Evolutionary conservation across 2,113 vertebrate species (phyloP), one percentile per base, ranked within the genome.

Genomic region (Melanocharis versteri): DNA sequence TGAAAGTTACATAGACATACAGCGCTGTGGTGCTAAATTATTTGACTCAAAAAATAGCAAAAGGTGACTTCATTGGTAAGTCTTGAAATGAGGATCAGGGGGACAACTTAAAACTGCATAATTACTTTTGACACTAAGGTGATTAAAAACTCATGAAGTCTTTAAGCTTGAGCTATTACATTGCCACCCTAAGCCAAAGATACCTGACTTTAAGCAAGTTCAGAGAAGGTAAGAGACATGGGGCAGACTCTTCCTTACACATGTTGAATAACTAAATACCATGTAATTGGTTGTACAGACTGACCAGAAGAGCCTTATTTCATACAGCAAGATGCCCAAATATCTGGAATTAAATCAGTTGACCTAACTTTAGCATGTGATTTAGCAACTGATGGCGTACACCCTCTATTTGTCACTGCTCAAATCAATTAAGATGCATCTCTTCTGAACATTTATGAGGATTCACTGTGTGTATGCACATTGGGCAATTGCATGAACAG

Each of bases 191-290:
- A 92, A 96, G 91, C 95, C 95, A 94, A 91, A 95, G 94, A 94
- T 85, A 93, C 94, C 70, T 93, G 94, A 82, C 92, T 97, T 96
- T 80, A 90, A 80, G 73, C 64, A 88, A 96, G 94, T 97, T 96
- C 96, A 97, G 94, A 58, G 84, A 87, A 96, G 95, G 89, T 95
- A 87, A 87, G 81, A 95, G 66, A 54, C 64, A 21, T 57, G 57
- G 42, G 87, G 13, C 66, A 85, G 65, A 68, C 26, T 78, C 37
- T 90, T 97, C 47, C 65, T 93, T 56, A 72, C 14, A 19, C 28
- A 31, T 9, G 11, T 72, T 72, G 31, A 72, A 27, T 94, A 69
- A 37, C 69, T 79, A 79, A 80, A 62, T 84, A 28, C 51, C 9
- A 3, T 44, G 30, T 47, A 66, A 30, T 64, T 75, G 37, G 18